Conservation (phyloP, 2,888 invertebrate genomes). For the Chromoteleia sp. region DNA sequence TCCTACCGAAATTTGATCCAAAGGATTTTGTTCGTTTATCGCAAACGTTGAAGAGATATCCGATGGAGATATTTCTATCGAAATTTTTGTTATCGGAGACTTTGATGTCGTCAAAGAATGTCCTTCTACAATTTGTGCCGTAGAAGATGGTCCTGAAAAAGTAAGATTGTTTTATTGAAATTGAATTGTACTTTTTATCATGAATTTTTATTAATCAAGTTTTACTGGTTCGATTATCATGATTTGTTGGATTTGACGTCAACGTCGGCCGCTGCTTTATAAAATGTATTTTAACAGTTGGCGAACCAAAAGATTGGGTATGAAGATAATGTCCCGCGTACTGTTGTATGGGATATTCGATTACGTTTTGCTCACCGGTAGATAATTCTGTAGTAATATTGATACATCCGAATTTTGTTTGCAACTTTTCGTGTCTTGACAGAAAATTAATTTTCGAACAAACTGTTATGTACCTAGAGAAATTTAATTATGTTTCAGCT, state of each 20-base stretch:
- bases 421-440: conserved; percentile 40
- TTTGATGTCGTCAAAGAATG: neutral
- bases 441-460: conserved; percentile 34
- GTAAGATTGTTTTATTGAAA: neutral
- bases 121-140: conserved; percentile 12
- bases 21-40: neutral
- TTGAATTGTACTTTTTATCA: neutral
- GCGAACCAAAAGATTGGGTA: neutral
- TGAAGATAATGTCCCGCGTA: neutral
- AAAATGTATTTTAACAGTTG: conserved; percentile 27
- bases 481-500: conserved; percentile 1
- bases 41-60: neutral
- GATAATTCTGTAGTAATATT: conserved; percentile 10
- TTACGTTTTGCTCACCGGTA: neutral
- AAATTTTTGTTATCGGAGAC: conserved; percentile 27
- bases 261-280: neutral
- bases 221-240: neutral
- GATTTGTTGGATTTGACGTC: neutral
- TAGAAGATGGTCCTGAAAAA: conserved; percentile 19
- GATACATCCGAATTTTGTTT: conserved; percentile 35
- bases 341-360: neutral
- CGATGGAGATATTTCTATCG: conserved; percentile 21
- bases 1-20: conserved; percentile 27
- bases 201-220: neutral
- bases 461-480: conserved; percentile 10